phyloP scores from a whole-genome alignment of 1,140 invertebrate species.

The Vanessa tameamea region DNA sequence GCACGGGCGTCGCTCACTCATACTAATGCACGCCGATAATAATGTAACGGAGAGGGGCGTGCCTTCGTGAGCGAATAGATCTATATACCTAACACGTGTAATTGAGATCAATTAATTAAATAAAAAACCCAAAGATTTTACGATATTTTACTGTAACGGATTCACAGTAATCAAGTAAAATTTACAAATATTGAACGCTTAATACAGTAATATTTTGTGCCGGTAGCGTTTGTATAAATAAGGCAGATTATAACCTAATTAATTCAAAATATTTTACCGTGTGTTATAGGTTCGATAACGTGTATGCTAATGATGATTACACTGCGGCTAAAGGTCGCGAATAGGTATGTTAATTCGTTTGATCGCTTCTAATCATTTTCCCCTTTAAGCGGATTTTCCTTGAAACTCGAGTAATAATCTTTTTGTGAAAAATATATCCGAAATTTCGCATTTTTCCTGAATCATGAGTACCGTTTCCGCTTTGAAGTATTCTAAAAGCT shows the following conservation, averaged over 20 bases:
- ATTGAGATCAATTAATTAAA: too few species aligned
- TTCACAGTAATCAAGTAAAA: neutral
- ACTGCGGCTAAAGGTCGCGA: slow-evolving; percentile 16
- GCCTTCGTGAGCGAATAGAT: too few species aligned
- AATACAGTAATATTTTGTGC: neutral
- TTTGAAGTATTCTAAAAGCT: too few species aligned
- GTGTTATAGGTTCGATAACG: slow-evolving; percentile 10
- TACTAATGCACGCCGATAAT: too few species aligned
- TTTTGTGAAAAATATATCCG: too few species aligned
- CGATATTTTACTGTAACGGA: too few species aligned
- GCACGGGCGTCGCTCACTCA: too few species aligned
- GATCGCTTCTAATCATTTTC: slow-evolving; percentile 14
- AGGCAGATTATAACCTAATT: neutral
- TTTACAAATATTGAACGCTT: neutral
- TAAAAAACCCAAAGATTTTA: too few species aligned
- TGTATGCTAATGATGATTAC: slow-evolving; percentile 19
- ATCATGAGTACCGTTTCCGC: too few species aligned
- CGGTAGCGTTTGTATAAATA: neutral
- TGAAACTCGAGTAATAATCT: neutral
- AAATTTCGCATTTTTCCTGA: too few species aligned
- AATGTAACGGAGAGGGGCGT: too few species aligned
- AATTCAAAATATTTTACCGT: neutral
- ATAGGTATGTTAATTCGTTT: slow-evolving; percentile 11
- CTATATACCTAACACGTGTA: too few species aligned
- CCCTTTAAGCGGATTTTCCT: slow-evolving; percentile 18